These are phyloP conservation scores for Lophotriccus pileatus DNA, from an alignment of 2,797 vertebrate genomes.

Conservation along the genomic window DNA sequence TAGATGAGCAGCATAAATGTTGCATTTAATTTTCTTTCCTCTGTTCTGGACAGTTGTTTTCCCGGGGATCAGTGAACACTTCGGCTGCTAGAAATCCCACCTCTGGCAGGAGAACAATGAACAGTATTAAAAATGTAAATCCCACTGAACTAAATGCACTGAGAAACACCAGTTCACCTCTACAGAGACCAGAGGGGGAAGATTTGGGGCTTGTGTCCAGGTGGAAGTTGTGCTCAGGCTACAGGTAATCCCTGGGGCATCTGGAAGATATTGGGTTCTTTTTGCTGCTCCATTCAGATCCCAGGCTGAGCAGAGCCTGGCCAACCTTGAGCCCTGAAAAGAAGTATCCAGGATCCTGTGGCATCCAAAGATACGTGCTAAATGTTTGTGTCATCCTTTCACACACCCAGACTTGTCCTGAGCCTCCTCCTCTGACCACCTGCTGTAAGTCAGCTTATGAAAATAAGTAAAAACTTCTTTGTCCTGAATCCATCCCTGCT, in stretches of 20 bases:
- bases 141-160: not conserved
- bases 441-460: not conserved
- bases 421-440: not conserved
- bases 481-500: not conserved
- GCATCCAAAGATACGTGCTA: not conserved
- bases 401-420: not conserved
- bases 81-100: not conserved
- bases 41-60: not conserved
- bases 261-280: not conserved
- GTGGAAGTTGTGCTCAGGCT: not conserved
- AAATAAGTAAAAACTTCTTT: not conserved
- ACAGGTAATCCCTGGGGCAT: not conserved
- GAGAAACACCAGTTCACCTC: not conserved
- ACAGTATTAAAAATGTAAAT: not conserved
- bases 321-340: not conserved
- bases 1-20: not conserved
- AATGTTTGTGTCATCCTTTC: not conserved
- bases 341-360: not conserved
- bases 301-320: not conserved
- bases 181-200: not conserved
- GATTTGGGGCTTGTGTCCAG: rapidly evolving
- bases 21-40: not conserved
- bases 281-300: not conserved
- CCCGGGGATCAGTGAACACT: not conserved
- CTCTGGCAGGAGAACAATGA: not conserved